These are phyloP conservation scores for Catamblyrhynchus diadema DNA, from an alignment of 2,797 vertebrate species.

Conservation along the genomic window DNA sequence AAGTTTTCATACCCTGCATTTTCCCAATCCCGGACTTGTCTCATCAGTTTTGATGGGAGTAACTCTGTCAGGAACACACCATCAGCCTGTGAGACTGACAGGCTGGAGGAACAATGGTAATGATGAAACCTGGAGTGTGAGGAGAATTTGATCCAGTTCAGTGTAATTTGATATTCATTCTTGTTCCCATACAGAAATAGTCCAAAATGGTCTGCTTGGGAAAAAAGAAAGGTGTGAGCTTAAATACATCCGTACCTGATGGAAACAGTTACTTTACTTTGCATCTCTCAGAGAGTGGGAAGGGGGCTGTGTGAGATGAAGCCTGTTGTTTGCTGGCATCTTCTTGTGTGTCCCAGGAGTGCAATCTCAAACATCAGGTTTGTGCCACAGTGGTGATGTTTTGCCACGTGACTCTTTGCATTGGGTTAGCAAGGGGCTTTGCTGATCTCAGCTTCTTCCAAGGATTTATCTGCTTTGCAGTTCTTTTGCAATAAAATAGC, in stretches of 20 bases:
- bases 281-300: background rate
- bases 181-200: slow-evolving; percentile 69
- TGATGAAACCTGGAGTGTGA: background rate
- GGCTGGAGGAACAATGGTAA: background rate
- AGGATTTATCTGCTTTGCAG: background rate
- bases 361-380: background rate
- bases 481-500: background rate
- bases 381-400: background rate
- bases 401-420: background rate
- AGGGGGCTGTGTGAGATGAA: background rate
- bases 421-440: background rate
- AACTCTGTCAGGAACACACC: background rate
- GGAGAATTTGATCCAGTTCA: background rate
- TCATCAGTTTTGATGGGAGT: background rate
- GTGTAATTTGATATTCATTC: background rate
- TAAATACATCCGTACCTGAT: background rate
- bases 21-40: background rate
- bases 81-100: background rate
- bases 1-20: background rate
- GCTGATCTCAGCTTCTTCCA: background rate
- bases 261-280: background rate
- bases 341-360: background rate
- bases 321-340: background rate
- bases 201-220: slow-evolving; percentile 73
- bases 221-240: slow-evolving; percentile 78